Base-by-base conservation (phyloP, 2,797 vertebrate genomes). In the Notoglanidium macrostoma region DNA sequence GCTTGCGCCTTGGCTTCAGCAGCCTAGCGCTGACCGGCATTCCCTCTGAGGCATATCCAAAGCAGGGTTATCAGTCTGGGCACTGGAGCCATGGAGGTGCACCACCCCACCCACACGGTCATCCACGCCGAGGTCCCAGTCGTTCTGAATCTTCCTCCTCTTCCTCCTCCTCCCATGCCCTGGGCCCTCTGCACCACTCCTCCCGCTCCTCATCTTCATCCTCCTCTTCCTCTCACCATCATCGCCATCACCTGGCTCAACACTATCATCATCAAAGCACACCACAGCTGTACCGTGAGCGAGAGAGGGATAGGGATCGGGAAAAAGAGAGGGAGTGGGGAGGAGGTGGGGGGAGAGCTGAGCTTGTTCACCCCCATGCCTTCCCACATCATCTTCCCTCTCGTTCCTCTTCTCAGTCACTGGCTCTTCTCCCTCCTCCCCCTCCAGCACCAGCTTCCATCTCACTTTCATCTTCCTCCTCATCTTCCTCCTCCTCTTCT, bases 1-100 rank as follows among this genome's bases (percentile, higher is more conserved):
- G 97, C 91, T 92, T 98, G 92, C 96, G 97, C 5, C 95, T 97
- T 76, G 97, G 97, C 87, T 97, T 98, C 93, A 97, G 96, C 93
- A 97, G 95, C 93, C 96, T 98, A 95, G 96, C 96, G 0, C 94
- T 97, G 86, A 94, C 96, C 0, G 97, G 97, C 91, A 96, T 97
- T 92, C 96, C 96, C 5, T 96, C 97, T 0, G 97, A 97, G 90
- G 96, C 96, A 90, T 97, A 96, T 90, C 90, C 96, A 86, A 97
- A 96, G 93, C 97, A 97, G 93, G 97, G 96, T 92, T 98, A 97
- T 90, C 93, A 95, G 0, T 93, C 94, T 93, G 96, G 96, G 88
- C 97, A 97, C 93, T 98, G 97, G 97, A 97, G 96, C 92, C 97
- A 97, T 0, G 97, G 96, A 59, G 92, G 90, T 3, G 94, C 95